These are phyloP conservation scores for Ondatra zibethicus DNA, from an alignment of 2,113 vertebrate genomes.

Conservation along the genomic window DNA sequence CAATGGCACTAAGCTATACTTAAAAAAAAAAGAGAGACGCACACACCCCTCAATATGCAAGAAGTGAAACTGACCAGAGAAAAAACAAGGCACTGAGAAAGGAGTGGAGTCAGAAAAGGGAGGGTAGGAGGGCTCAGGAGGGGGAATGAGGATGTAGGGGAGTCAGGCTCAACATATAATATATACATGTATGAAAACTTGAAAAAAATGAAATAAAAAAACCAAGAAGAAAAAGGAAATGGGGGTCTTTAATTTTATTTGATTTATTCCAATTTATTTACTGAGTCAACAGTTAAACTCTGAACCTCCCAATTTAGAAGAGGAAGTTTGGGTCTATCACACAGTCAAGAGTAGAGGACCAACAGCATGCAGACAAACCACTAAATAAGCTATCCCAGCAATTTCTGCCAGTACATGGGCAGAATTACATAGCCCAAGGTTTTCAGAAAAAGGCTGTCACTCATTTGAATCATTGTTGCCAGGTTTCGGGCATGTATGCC, in stretches of 20 bases:
- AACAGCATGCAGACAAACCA: background rate
- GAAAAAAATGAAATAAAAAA: background rate
- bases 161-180: background rate
- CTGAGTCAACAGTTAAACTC: constrained; percentile 13
- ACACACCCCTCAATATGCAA: background rate
- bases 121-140: background rate
- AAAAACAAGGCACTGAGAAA: background rate
- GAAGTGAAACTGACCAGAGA: background rate
- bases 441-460: constrained; percentile 48
- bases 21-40: background rate
- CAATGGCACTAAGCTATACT: background rate
- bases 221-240: background rate
- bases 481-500: constrained; percentile 12
- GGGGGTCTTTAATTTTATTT: background rate
- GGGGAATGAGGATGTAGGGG: background rate
- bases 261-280: background rate
- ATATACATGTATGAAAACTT: background rate
- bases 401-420: constrained; percentile 7
- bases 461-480: background rate
- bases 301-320: background rate
- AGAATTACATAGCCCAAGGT: background rate
- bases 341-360: background rate
- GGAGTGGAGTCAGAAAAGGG: background rate
- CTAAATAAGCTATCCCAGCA: background rate
- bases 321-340: background rate